Evolutionary conservation across 2,113 vertebrate genomes (phyloP), one percentile per base, ranked within the genome.

Genomic region (Silurus glanis): DNA sequence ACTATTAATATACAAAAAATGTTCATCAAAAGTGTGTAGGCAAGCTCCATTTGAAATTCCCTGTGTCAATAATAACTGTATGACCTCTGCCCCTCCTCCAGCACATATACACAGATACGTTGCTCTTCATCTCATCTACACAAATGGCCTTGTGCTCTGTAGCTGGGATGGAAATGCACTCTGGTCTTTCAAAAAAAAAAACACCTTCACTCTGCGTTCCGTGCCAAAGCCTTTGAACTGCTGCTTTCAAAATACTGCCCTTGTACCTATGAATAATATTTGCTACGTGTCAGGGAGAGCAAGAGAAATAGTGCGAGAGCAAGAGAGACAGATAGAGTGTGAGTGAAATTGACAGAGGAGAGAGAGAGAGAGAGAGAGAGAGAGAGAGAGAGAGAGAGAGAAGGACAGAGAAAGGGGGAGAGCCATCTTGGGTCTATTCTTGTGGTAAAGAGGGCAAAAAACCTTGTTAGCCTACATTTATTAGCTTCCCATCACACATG

Each of bases 221-320:
- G 92, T 90, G 92, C 91, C 91, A 90, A 92, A 92, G 92, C 93
- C 94, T 95, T 95, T 95, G 94, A 95, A 95, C 94, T 94, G 89
- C 89, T 86, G 91, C 92, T 94, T 94, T 93, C 90, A 93, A 93
- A 94, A 94, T 93, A 92, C 93, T 93, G 93, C 93, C 94, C 94
- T 93, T 94, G 92, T 94, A 94, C 92, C 95, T 93, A 94, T 95
- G 93, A 95, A 94, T 95, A 94, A 94, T 94, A 94, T 95, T 95
- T 91, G 92, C 93, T 94, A 95, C 92, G 93, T 95, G 94, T 94
- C 90, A 92, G 91, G 85, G 90, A 89, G 85, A 82, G 83, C 25
- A 85, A 81, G 61, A 37, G 83, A 71, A 91, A 91, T 91, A 92
- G 90, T 92, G 90, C 90, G 83, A 90, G 89, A 86, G 91, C 87